phyloP scores from a whole-genome alignment of 2,888 invertebrate species.

The Dendrolimus pini region DNA sequence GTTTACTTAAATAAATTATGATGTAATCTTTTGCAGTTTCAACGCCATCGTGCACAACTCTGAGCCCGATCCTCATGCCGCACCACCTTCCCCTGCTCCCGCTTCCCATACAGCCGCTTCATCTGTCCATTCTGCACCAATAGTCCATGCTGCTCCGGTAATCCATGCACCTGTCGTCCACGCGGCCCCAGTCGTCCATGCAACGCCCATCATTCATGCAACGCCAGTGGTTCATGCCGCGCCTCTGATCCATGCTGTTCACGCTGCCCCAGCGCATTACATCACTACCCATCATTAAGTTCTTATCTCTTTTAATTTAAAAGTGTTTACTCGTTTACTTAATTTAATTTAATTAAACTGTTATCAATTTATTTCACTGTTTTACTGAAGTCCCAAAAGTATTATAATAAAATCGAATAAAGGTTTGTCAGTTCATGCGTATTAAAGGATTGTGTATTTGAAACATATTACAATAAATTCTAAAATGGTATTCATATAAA shows the following conservation, averaged over 20 bases:
- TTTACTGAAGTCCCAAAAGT: neutral
- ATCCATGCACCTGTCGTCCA: conserved; percentile 25
- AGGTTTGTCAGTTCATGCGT: too few relatives aligned
- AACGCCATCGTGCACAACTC: conserved; percentile 66
- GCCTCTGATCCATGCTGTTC: conserved; percentile 15
- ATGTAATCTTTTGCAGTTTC: conserved; percentile 37
- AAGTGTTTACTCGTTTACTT: conserved; percentile 17
- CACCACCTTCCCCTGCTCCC: conserved; percentile 29
- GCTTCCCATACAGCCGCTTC: conserved; percentile 20
- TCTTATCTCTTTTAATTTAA: conserved; percentile 1
- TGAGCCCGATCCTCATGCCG: conserved; percentile 44
- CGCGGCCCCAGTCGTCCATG: conserved; percentile 23
- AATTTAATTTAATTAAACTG: conserved; percentile 16
- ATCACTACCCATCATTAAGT: conserved; percentile 44
- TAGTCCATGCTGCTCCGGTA: conserved; percentile 27
- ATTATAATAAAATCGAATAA: too few relatives aligned
- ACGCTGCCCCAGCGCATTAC: conserved; percentile 32
- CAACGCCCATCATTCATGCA: conserved; percentile 27
- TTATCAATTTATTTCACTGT: conserved; percentile 10
- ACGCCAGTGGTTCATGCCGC: conserved; percentile 26
- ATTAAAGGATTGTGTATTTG: too few relatives aligned
- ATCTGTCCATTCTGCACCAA: conserved; percentile 12
- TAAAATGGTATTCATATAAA: too few relatives aligned
- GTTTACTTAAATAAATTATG: too few relatives aligned
- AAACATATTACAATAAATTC: too few relatives aligned